phyloP scores from a whole-genome alignment of 2,888 invertebrate genomes.

The Ferdinandea cuprea region DNA sequence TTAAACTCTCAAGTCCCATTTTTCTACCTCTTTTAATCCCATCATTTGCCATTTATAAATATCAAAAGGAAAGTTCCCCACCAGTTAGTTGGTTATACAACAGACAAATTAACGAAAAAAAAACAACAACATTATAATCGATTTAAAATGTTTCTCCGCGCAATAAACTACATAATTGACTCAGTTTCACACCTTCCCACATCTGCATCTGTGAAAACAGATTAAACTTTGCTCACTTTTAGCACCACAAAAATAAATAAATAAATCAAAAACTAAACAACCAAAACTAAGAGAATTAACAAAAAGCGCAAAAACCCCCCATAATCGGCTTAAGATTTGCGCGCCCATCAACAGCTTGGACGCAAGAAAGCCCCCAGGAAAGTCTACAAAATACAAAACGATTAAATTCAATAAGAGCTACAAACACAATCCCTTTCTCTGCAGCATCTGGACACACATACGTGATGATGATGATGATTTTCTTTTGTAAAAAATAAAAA shows the following conservation, averaged over 20 bases:
- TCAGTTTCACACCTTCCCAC: too few relatives aligned
- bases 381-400: background rate
- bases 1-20: too few relatives aligned
- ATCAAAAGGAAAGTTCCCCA: too few relatives aligned
- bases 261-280: background rate
- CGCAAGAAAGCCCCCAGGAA: background rate
- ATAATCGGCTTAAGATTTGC: conserved; percentile 2
- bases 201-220: too few relatives aligned
- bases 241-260: background rate
- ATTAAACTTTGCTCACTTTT: too few relatives aligned
- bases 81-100: too few relatives aligned
- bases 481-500: conserved; percentile 28
- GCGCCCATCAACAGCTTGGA: background rate
- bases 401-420: background rate
- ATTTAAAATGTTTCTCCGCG: too few relatives aligned
- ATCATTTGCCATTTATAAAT: too few relatives aligned
- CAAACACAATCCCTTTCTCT: background rate
- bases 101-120: too few relatives aligned
- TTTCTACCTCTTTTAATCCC: too few relatives aligned
- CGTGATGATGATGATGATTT: background rate
- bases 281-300: background rate
- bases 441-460: background rate
- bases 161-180: too few relatives aligned
- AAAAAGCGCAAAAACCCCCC: background rate
- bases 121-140: too few relatives aligned